Evolutionary conservation across 2,113 vertebrate genomes (phyloP), one percentile per base, ranked within the genome.

Genomic region (Stercorarius parasiticus): DNA sequence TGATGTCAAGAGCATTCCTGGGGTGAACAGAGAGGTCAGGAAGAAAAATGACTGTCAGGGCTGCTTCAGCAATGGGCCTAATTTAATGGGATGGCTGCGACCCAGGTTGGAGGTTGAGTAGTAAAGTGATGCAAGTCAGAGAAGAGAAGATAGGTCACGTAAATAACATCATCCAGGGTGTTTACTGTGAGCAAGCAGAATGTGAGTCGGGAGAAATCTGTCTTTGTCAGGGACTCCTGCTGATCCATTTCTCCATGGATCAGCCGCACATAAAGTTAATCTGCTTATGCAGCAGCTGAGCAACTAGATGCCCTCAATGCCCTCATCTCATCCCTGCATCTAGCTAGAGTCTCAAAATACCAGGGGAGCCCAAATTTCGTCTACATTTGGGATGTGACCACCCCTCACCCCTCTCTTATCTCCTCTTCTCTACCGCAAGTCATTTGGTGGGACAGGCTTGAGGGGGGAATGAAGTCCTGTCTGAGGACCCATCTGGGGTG

Each of bases 221-320:
- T 70, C 90, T 91, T 29, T 92, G 93, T 92, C 96, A 97, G 93
- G 90, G 82, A 23, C 90, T 95, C 85, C 85, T 95, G 90, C 90
- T 58, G 95, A 95, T 93, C 90, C 90, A 78, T 95, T 90, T 95
- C 92, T 93, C 93, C 55, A 19, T 58, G 96, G 95, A 90, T 95
- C 93, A 95, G 95, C 90, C 5, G 9, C 82, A 86, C 6, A 22
- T 70, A 61, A 64, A 93, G 82, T 82, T 95, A 94, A 93, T 97
- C 95, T 94, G 96, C 90, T 97, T 96, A 96, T 93, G 86, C 93
- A 93, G 96, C 94, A 94, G 91, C 94, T 26, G 88, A 85, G 90
- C 34, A 82, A 42, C 86, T 62, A 86, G 82, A 62, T 93, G 95
- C 79, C 96, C 95, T 97, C 82, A 58, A 50, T 86, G 95, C 74